These are phyloP conservation scores for Meriones psammophilus DNA, from an alignment of 2,797 vertebrate genomes.

Conservation along the genomic window DNA sequence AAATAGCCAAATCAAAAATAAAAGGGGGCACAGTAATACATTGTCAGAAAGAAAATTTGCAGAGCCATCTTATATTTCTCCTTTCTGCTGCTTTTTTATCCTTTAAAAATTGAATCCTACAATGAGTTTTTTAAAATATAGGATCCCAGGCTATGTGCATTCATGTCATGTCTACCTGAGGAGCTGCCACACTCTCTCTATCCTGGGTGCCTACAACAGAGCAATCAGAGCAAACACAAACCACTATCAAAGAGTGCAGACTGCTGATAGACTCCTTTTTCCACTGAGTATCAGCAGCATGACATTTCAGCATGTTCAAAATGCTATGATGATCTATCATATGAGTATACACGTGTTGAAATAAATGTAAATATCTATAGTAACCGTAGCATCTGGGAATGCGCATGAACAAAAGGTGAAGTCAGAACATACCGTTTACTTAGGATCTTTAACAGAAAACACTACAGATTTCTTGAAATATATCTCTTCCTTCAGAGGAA, in stretches of 20 bases:
- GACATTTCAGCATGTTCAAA: neutral
- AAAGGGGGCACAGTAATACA: neutral
- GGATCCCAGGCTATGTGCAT: slow-evolving; percentile 22
- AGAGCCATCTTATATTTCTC: slow-evolving; percentile 26
- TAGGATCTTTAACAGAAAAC: slow-evolving; percentile 30
- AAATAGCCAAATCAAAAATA: slow-evolving; percentile 7
- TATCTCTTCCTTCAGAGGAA: slow-evolving; percentile 20
- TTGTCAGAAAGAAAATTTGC: neutral
- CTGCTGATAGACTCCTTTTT: slow-evolving; percentile 37
- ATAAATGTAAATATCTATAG: neutral
- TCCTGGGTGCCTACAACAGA: slow-evolving; percentile 54
- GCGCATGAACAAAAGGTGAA: slow-evolving; percentile 32
- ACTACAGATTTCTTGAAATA: slow-evolving; percentile 35
- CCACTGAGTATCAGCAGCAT: neutral
- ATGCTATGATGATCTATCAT: neutral
- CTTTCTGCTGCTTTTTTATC: neutral
- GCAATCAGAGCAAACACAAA: slow-evolving; percentile 44
- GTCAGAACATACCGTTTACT: neutral
- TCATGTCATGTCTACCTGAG: slow-evolving; percentile 15
- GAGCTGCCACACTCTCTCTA: neutral
- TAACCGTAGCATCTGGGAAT: neutral
- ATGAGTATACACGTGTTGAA: neutral
- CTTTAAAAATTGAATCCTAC: slow-evolving; percentile 50
- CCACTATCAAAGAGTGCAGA: slow-evolving; percentile 17
- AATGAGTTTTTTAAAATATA: slow-evolving; percentile 70